Evolutionary conservation across 2,797 vertebrate species (phyloP), one percentile per base, ranked within the genome.

Genomic region (Chloroceryle amazona): DNA sequence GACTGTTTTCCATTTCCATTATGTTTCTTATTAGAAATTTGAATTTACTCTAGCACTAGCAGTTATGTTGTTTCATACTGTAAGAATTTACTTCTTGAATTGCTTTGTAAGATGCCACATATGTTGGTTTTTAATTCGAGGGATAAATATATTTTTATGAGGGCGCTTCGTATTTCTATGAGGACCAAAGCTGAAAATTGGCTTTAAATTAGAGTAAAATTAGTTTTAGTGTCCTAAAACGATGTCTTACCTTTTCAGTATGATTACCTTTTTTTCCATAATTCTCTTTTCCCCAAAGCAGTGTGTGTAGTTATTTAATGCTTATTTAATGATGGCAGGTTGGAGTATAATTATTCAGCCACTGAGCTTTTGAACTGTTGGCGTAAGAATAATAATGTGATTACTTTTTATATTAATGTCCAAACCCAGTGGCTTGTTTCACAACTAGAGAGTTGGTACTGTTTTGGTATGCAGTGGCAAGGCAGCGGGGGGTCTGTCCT

Each of bases 131-230:
- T 84, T 90, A 31, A 62, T 85, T 35, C 58, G 4, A 23, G 46
- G 31, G 33, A 65, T 91, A 74, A 90, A 93, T 65, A 89, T 31
- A n/a, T 83, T 39, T 90, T 89, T 92, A 71, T 81, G 90, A 74
- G 60, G 58, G 46, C n/a, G 42, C 26, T 72, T 92, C 60, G 58
- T 73, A 65, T 46, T 54, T 72, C 44, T 94, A 88, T 68, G 39
- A 94, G 89, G 54, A 61, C 35, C 26, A 44, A 90, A 91, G 70
- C 67, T 92, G 63, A 94, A 94, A 94, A 94, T 81, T 81, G 14
- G 20, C 70, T 90, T 85, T 70, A 89, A 90, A 86, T 88, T 73
- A 68, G 78, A 73, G 39, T 55, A 73, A 84, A 74, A 54, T 75
- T 91, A 66, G 19, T 52, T 86, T 65, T 81, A 80, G 68, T 86